phyloP scores from a whole-genome alignment of 2,888 invertebrate genomes.

The Ichneumoninae sp. region DNA sequence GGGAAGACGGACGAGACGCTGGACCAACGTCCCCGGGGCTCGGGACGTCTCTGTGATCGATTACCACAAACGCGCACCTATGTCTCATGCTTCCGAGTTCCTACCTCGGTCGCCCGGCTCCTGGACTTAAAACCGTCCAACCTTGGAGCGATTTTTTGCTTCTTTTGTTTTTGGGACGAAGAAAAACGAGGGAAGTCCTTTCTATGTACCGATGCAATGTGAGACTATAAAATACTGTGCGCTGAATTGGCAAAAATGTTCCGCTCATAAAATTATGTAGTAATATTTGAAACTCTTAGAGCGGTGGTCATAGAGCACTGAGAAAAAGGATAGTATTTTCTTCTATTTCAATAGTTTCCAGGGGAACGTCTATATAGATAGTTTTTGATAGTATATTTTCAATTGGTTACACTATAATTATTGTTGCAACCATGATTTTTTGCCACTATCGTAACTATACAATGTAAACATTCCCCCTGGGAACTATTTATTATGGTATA shows the following conservation, averaged over 20 bases:
- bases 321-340: no score
- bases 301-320: no score
- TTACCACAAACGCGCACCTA: conserved; percentile 76
- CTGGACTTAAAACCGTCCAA: not conserved
- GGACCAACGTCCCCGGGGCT: conserved; percentile 76
- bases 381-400: no score
- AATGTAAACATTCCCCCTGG: no score
- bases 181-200: conserved; percentile 6
- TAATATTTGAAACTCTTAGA: no score
- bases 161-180: not conserved
- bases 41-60: conserved; percentile 76
- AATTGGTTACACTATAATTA: no score
- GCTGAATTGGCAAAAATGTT: not conserved
- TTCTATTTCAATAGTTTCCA: no score
- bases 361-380: no score
- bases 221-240: not conserved
- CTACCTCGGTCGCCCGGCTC: not conserved
- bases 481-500: no score
- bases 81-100: not conserved
- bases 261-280: not conserved
- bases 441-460: no score
- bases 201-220: not conserved
- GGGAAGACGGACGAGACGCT: conserved; percentile 57
- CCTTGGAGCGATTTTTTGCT: not conserved
- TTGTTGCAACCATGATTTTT: no score